phyloP scores from a whole-genome alignment of 1,140 invertebrate species.

The Pentalonia nigronervosa region DNA sequence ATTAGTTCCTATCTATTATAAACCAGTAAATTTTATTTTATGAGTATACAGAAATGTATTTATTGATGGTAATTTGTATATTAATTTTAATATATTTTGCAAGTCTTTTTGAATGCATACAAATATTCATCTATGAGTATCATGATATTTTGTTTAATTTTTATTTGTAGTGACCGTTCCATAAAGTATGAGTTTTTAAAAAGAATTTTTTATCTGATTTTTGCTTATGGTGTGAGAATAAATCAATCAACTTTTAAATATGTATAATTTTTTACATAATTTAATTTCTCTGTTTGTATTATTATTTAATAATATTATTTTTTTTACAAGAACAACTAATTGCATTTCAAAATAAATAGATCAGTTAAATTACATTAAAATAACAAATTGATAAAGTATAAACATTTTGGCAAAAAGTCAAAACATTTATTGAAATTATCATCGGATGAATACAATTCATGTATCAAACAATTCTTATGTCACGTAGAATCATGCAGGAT shows the following conservation, averaged over 20 bases:
- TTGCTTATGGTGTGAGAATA: not conserved
- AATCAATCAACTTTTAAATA: too few species aligned
- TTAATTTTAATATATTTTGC: not conserved
- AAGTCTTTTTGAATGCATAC: not conserved
- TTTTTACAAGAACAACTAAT: not conserved
- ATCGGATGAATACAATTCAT: not conserved
- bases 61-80: not conserved
- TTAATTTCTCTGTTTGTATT: too few species aligned
- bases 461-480: not conserved
- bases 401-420: not conserved
- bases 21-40: not conserved
- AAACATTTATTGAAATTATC: not conserved
- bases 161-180: not conserved
- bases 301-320: too few species aligned
- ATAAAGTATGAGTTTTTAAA: not conserved
- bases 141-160: not conserved
- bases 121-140: not conserved
- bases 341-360: not conserved
- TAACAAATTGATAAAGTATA: not conserved
- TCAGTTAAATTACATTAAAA: not conserved
- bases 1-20: not conserved
- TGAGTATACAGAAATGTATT: not conserved
- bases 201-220: not conserved
- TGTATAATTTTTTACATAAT: too few species aligned
- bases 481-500: not conserved